Percentiles rank a stretch among this genome's conserved stretches.
These are phyloP conservation scores for Cromileptes altivelis DNA, from an alignment of 2,113 vertebrate species.

Conservation along the genomic window DNA sequence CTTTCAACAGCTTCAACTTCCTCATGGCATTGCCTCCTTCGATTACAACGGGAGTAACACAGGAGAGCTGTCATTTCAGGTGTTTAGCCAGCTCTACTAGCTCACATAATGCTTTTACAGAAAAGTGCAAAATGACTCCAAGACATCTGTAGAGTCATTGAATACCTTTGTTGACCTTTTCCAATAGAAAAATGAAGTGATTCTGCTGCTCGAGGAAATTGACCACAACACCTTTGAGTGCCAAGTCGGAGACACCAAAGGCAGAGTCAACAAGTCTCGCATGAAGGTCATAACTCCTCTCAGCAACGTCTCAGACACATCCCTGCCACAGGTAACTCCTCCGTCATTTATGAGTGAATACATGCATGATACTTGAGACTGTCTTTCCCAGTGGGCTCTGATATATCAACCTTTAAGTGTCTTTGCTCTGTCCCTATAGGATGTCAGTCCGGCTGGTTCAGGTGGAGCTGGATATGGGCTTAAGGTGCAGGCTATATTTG, in stretches of 20 bases:
- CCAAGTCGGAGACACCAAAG: conserved; percentile 83
- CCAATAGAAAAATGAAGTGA: conserved; percentile 85
- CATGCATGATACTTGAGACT: neutral
- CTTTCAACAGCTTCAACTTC: conserved; percentile 86
- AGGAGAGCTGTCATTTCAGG: conserved; percentile 90
- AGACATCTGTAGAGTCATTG: neutral
- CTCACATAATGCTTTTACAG: neutral
- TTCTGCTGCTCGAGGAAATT: conserved; percentile 84
- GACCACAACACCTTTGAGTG: conserved; percentile 86
- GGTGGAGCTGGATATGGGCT: conserved; percentile 60
- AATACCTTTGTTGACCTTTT: neutral
- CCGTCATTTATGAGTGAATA: neutral
- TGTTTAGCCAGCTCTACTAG: conserved; percentile 58
- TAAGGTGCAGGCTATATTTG: conserved; percentile 89
- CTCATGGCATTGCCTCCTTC: conserved; percentile 87
- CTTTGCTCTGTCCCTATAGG: conserved; percentile 62
- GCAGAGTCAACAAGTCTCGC: conserved; percentile 81
- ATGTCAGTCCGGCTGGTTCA: neutral
- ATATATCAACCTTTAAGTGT: neutral
- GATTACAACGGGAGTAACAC: conserved; percentile 83
- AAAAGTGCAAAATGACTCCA: neutral
- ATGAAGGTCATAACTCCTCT: conserved; percentile 88
- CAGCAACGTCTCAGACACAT: neutral
- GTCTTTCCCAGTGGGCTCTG: neutral
- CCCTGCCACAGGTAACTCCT: conserved; percentile 65